phyloP scores from a whole-genome alignment of 2,113 vertebrate genomes.

The Actinemys pallida region DNA sequence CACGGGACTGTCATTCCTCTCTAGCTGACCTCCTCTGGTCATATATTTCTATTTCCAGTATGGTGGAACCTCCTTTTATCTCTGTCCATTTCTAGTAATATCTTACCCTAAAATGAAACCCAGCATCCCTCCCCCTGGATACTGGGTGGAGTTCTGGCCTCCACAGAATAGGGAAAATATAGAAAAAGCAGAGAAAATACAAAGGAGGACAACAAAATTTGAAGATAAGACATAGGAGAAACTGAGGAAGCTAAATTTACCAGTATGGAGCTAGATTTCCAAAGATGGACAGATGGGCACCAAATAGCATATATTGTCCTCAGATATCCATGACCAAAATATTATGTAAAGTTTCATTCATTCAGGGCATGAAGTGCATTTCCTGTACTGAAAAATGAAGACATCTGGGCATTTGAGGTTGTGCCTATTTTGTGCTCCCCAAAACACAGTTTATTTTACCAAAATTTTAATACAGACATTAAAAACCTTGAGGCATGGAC shows the following conservation, averaged over 20 bases:
- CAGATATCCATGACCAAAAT: neutral
- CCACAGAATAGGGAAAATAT: neutral
- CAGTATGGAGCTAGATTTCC: neutral
- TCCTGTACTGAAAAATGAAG: neutral
- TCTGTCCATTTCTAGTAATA: neutral
- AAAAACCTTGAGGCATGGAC: constrained; percentile 23
- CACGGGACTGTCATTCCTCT: neutral
- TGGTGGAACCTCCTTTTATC: neutral
- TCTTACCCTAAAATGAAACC: neutral
- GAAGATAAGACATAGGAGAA: neutral
- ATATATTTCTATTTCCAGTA: neutral
- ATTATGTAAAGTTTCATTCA: neutral
- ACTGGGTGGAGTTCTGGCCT: neutral
- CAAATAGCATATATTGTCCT: neutral
- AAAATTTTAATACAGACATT: neutral
- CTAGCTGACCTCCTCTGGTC: neutral
- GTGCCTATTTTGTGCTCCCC: neutral
- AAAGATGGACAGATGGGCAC: neutral
- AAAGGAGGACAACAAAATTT: neutral
- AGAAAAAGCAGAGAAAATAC: neutral
- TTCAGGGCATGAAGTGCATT: neutral
- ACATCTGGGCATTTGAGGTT: neutral
- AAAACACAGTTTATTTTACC: neutral
- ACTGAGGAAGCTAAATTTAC: neutral
- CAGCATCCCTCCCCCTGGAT: neutral